Evolutionary conservation across 2,797 vertebrate species (phyloP).

Genomic region (Emys orbicularis): DNA sequence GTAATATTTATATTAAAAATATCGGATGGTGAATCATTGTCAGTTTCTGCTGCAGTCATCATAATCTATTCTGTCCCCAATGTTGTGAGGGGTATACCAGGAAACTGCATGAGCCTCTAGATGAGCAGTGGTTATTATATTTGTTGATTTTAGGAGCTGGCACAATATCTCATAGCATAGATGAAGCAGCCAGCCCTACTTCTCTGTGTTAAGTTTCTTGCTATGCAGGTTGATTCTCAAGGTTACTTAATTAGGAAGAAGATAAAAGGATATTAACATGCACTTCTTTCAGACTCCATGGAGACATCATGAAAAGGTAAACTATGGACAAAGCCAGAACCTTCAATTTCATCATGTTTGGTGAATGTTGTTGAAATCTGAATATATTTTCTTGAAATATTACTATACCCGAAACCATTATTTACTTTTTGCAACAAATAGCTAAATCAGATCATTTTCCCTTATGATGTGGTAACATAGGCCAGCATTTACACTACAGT

Average conservation of each 20-base stretch:
- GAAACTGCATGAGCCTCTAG: neutral
- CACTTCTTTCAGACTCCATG: neutral
- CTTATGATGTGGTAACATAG: neutral
- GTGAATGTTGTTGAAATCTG: neutral
- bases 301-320: neutral
- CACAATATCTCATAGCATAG: neutral
- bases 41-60: constrained; percentile 56
- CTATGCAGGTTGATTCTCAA: constrained; percentile 15
- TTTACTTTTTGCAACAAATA: neutral
- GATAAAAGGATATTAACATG: neutral
- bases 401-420: neutral
- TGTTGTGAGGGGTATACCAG: neutral
- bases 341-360: neutral
- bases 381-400: neutral
- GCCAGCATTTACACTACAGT: neutral
- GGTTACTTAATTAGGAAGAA: constrained; percentile 34
- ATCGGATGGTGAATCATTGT: constrained; percentile 52
- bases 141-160: constrained; percentile 57
- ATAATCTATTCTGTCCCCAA: constrained; percentile 44
- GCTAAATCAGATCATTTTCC: neutral
- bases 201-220: neutral
- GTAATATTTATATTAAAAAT: constrained; percentile 56
- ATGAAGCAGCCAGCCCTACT: neutral
- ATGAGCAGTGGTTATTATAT: neutral
- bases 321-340: neutral